Evolutionary conservation across 1,140 invertebrate genomes (phyloP).

Genomic region (Phymorhynchus buccinoides): DNA sequence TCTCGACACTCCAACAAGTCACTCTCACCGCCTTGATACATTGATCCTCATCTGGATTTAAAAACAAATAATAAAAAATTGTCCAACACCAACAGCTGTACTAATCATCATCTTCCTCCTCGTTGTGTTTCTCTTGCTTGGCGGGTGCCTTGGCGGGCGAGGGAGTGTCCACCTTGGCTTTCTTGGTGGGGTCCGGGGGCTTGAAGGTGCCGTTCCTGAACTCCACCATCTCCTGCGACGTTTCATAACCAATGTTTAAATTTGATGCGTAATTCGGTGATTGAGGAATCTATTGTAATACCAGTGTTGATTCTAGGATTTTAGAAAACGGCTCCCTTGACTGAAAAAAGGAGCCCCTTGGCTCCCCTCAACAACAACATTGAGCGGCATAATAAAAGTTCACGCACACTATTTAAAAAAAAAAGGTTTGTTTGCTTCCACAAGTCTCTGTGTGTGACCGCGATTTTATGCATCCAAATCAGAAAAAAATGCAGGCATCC

Average conservation of each 20-base stretch:
- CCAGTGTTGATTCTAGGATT: neutral
- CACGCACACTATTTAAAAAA: neutral
- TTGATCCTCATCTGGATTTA: neutral
- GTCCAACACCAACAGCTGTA: conserved; percentile 22
- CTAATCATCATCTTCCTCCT: conserved; percentile 59
- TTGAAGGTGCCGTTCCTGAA: conserved; percentile 55
- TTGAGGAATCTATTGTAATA: neutral
- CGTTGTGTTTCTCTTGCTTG: conserved; percentile 41
- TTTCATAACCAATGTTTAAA: neutral
- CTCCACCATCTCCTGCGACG: conserved; percentile 59
- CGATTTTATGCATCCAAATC: too few species aligned
- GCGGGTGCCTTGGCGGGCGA: conserved; percentile 24
- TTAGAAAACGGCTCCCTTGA: too few species aligned
- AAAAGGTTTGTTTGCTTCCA: too few species aligned
- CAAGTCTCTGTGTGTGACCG: too few species aligned
- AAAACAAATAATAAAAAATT: conserved; percentile 5
- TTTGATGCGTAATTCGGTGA: neutral
- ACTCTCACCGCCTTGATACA: neutral
- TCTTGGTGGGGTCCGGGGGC: conserved; percentile 49
- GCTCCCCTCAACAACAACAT: neutral
- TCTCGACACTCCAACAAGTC: neutral
- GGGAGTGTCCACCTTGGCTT: conserved; percentile 45
- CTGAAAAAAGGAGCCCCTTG: too few species aligned
- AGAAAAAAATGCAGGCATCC: too few species aligned
- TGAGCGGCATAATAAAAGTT: neutral